A percentile compares a stretch with the other conserved stretches of the same genome.
Evolutionary conservation across 92 coral and sea anemone genomes (phyloP).

Genomic region (Palythoa caribaeorum): DNA sequence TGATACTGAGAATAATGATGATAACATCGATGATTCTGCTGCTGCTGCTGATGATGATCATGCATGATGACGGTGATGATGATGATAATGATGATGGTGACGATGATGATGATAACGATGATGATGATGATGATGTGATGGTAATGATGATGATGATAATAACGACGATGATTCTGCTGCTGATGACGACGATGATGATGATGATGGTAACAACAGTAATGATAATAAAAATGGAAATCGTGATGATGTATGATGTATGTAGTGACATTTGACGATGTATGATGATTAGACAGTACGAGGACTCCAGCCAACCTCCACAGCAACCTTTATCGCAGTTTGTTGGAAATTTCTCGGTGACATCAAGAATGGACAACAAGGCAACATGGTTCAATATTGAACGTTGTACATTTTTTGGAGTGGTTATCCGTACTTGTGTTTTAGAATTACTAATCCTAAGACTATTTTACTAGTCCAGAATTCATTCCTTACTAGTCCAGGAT

Average conservation of each 20-base stretch:
- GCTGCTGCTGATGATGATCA: background rate
- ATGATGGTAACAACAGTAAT: slow-evolving; percentile 7
- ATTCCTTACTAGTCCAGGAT: too few relatives aligned
- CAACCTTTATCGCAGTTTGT: too few relatives aligned
- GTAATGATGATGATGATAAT: background rate
- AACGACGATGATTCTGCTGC: background rate
- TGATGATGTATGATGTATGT: background rate
- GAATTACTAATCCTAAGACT: too few relatives aligned
- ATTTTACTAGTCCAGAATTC: too few relatives aligned
- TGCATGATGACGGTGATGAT: background rate
- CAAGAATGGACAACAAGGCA: too few relatives aligned
- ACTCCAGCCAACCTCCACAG: too few relatives aligned
- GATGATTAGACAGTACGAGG: background rate
- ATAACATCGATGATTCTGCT: background rate
- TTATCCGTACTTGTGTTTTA: too few relatives aligned
- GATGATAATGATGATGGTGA: background rate
- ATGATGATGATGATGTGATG: background rate
- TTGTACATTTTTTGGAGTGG: too few relatives aligned
- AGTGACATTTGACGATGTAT: background rate
- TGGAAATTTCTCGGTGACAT: too few relatives aligned
- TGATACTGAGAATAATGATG: background rate
- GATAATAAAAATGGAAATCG: background rate
- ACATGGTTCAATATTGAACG: too few relatives aligned
- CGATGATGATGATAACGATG: background rate
- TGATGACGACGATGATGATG: background rate